Conservation (phyloP, 2,113 vertebrate genomes). For the Octodon degus region DNA sequence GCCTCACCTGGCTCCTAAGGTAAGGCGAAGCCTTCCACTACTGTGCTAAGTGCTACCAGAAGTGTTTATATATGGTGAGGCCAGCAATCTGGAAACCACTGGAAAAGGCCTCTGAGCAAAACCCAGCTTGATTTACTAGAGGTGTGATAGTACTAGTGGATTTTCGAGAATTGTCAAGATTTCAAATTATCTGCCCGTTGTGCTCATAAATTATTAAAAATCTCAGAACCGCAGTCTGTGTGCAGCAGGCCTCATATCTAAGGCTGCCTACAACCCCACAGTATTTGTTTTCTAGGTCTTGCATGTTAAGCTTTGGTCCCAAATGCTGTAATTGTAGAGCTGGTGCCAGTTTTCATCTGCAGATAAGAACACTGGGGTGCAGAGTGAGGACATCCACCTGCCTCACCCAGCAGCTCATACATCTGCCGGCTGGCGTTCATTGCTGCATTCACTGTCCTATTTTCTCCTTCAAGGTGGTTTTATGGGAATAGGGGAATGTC, state of each 20-base stretch:
- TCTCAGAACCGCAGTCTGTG: not conserved
- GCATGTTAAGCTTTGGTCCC: not conserved
- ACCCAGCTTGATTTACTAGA: not conserved
- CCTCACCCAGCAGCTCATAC: not conserved
- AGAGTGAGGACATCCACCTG: not conserved
- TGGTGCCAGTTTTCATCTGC: not conserved
- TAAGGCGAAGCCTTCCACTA: not conserved
- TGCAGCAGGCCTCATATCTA: not conserved
- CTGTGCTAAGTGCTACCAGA: not conserved
- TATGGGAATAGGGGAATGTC: not conserved
- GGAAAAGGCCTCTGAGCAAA: slow-evolving; percentile 24
- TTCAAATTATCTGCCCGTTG: slow-evolving; percentile 36
- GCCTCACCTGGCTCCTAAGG: not conserved
- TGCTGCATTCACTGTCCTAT: not conserved
- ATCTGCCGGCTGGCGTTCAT: not conserved
- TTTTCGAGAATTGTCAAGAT: slow-evolving; percentile 54
- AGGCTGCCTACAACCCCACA: not conserved
- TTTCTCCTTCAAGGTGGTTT: not conserved
- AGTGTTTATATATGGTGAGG: not conserved
- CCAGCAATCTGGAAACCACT: not conserved
- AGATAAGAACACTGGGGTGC: not conserved
- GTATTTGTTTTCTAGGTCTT: not conserved
- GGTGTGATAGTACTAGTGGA: not conserved
- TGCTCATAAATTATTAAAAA: slow-evolving; percentile 60
- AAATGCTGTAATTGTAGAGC: slow-evolving; percentile 1